Conservation (phyloP, 1,140 invertebrate species). For the Saxidomus purpurata region DNA sequence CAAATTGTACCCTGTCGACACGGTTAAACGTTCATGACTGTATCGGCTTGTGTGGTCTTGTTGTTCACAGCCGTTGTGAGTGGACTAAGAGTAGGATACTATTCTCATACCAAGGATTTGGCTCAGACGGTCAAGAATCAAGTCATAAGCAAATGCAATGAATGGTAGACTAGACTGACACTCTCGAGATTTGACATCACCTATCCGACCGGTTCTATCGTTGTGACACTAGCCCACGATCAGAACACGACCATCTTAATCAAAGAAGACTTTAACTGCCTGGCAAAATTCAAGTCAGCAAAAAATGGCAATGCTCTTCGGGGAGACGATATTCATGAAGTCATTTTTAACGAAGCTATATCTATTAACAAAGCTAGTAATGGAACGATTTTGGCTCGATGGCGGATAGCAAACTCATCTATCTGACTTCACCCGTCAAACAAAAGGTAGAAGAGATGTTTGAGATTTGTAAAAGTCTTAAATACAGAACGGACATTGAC, state of each 20-base stretch:
- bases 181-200: conserved; percentile 8
- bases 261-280: conserved; percentile 25
- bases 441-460: conserved; percentile 14
- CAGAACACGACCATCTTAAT: background rate
- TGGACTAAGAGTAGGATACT: conserved; percentile 28
- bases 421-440: conserved; percentile 20
- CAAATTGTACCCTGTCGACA: conserved; percentile 6
- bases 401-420: conserved; percentile 27
- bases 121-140: conserved; percentile 36
- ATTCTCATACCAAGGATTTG: conserved; percentile 40
- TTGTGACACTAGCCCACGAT: background rate
- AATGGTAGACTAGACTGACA: conserved; percentile 3
- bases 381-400: conserved; percentile 20
- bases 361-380: conserved; percentile 2
- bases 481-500: conserved; percentile 7
- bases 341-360: background rate
- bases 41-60: conserved; percentile 1
- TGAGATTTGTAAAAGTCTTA: background rate
- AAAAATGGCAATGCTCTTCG: conserved; percentile 16
- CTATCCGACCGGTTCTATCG: conserved; percentile 8
- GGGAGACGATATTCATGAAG: background rate
- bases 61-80: background rate
- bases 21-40: conserved; percentile 30
- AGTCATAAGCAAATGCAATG: conserved; percentile 28
- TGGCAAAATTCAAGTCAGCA: conserved; percentile 17